Percentiles rank a stretch among this genome's conserved stretches.
Conservation (phyloP, 2,113 vertebrate species). For the Lepisosteus oculatus region DNA sequence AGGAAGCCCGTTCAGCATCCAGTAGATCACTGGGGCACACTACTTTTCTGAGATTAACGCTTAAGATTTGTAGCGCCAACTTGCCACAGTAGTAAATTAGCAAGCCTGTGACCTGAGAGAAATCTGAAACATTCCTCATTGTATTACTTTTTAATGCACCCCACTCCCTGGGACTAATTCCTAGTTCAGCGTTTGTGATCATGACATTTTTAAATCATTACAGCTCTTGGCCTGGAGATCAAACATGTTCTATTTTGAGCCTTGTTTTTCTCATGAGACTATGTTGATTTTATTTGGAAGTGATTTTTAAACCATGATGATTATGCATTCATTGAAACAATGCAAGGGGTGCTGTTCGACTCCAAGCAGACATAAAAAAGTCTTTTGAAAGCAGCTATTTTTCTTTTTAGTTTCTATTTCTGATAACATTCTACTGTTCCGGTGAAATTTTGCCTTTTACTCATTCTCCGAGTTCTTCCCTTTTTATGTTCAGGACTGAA, state of each 20-base stretch:
- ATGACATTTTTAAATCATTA: constrained; percentile 46
- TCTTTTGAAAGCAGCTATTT: constrained; percentile 39
- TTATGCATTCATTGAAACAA: constrained; percentile 20
- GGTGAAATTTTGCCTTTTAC: constrained; percentile 17
- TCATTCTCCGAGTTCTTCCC: neutral
- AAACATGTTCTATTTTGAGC: constrained; percentile 34
- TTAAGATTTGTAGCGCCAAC: no score
- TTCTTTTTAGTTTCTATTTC: constrained; percentile 36
- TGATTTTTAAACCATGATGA: constrained; percentile 37
- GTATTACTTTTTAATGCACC: neutral
- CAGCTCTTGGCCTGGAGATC: constrained; percentile 48
- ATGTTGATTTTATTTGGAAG: constrained; percentile 48
- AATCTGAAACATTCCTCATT: constrained; percentile 51
- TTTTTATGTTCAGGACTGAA: constrained; percentile 20
- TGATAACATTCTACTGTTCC: constrained; percentile 34
- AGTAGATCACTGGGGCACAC: no score
- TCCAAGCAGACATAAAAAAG: constrained; percentile 26
- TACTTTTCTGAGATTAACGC: no score
- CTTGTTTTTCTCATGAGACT: constrained; percentile 53
- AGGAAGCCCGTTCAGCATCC: no score
- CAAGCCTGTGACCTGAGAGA: constrained; percentile 37
- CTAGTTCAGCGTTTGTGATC: constrained; percentile 42
- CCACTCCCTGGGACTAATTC: constrained; percentile 29
- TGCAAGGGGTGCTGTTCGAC: constrained; percentile 19
- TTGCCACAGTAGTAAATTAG: constrained; percentile 13